Conservation (phyloP, 2,797 vertebrate genomes). For the Setipinna tenuifilis region DNA sequence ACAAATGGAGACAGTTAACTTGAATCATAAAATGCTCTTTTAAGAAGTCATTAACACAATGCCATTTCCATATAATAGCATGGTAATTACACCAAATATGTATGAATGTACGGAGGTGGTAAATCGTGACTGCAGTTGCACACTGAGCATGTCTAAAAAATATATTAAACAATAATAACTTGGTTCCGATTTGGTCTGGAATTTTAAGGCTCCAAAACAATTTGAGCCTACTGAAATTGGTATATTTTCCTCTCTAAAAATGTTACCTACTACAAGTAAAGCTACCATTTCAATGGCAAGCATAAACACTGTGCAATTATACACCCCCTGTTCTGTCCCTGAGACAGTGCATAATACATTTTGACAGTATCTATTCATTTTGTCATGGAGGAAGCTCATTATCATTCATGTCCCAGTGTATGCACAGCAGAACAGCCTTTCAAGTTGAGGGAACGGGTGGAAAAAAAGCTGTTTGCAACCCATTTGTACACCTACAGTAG, state of each 20-base stretch:
- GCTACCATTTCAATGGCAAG: background rate
- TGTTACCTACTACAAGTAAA: background rate
- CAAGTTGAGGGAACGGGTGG: background rate
- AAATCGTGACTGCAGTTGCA: background rate
- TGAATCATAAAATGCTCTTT: background rate
- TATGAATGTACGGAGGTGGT: background rate
- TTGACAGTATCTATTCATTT: conserved; percentile 27
- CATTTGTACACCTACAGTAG: conserved; percentile 18
- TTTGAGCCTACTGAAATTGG: too few relatives aligned
- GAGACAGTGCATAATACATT: conserved; percentile 12
- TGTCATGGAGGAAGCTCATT: conserved; percentile 20
- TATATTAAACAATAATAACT: too few relatives aligned
- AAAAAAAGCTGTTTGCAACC: background rate
- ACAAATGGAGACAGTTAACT: background rate
- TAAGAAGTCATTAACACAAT: background rate
- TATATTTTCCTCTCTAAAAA: background rate
- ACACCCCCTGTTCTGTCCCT: conserved; percentile 11
- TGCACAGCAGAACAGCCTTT: background rate
- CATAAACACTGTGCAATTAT: conserved; percentile 10
- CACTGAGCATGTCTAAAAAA: too few relatives aligned
- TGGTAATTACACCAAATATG: background rate
- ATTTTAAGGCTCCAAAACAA: too few relatives aligned
- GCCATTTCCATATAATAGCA: background rate
- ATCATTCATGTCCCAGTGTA: conserved; percentile 15
- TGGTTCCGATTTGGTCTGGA: too few relatives aligned